These are phyloP conservation scores for Ceratitis capitata DNA, from an alignment of 1,140 invertebrate genomes.

Conservation along the genomic window DNA sequence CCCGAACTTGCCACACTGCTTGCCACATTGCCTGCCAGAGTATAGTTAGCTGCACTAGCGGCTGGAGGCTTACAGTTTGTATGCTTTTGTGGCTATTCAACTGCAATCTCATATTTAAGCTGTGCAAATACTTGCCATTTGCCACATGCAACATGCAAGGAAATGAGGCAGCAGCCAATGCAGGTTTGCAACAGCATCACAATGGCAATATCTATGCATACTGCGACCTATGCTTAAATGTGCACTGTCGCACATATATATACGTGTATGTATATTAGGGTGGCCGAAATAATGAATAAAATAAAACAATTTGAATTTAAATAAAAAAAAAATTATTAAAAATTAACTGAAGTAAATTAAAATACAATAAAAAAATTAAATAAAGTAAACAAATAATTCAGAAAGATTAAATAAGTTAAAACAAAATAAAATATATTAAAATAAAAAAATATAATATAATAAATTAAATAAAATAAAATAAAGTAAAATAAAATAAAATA, in stretches of 20 bases:
- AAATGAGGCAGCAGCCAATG: slow-evolving; percentile 1
- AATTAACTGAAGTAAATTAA: too few species aligned
- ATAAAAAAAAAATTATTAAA: too few species aligned
- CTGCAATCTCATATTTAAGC: slow-evolving; percentile 38
- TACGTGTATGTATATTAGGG: neutral
- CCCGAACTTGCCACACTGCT: neutral
- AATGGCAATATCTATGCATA: neutral
- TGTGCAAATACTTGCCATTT: slow-evolving; percentile 29
- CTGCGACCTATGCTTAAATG: neutral
- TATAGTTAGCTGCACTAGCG: neutral
- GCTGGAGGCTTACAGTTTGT: neutral
- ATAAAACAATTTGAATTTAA: too few species aligned
- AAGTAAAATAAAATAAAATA: too few species aligned
- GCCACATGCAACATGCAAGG: slow-evolving; percentile 24
- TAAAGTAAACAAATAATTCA: too few species aligned
- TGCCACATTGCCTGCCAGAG: slow-evolving; percentile 6
- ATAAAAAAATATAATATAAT: too few species aligned
- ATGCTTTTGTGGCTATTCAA: slow-evolving; percentile 29
- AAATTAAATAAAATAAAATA: too few species aligned
- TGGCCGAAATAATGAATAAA: too few species aligned
- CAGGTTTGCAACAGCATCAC: neutral
- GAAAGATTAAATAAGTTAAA: too few species aligned
- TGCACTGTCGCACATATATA: neutral
- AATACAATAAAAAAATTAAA: too few species aligned
- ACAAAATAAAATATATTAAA: too few species aligned